Conservation (phyloP, 2,113 vertebrate genomes). For the Procavia capensis region DNA sequence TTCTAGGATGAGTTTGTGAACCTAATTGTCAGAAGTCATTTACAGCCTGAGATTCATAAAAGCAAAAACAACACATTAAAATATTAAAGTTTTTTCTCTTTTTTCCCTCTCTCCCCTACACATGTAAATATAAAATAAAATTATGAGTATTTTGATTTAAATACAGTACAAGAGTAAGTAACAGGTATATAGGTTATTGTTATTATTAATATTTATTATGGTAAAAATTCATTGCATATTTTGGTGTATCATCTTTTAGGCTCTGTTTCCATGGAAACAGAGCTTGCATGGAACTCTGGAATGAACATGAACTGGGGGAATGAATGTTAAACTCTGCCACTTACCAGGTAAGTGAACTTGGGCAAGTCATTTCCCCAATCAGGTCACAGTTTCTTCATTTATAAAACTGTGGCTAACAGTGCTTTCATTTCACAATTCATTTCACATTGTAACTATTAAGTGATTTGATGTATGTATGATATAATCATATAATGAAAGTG, state of each 20-base stretch:
- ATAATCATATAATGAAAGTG: neutral
- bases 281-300: neutral
- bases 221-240: neutral
- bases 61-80: neutral
- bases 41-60: neutral
- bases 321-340: neutral
- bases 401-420: neutral
- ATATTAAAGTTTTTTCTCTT: neutral
- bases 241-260: neutral
- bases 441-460: neutral
- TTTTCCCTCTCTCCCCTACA: neutral
- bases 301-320: neutral
- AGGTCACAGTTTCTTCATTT: constrained; percentile 10
- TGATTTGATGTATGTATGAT: neutral
- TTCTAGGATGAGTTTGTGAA: too few relatives aligned
- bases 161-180: neutral
- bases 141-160: neutral
- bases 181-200: neutral
- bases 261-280: neutral
- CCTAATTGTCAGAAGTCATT: too few relatives aligned
- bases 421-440: neutral
- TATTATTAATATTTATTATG: neutral
- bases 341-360: neutral
- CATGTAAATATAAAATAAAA: neutral
- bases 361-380: neutral